These are phyloP conservation scores for Pangasianodon gigas DNA, from an alignment of 2,113 vertebrate genomes.

Conservation along the genomic window DNA sequence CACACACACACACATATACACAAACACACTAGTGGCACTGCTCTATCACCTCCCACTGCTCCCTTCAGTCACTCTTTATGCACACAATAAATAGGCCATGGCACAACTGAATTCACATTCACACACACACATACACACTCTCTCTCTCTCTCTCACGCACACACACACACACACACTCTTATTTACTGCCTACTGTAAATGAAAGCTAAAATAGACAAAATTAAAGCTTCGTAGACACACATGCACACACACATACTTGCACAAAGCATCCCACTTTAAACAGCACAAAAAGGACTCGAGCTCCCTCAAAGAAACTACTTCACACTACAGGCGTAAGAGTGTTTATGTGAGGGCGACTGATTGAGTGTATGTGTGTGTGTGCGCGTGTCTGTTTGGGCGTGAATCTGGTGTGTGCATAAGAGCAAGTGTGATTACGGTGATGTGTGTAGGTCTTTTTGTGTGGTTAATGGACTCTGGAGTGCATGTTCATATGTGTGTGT, in stretches of 20 bases:
- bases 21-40: conserved; percentile 33
- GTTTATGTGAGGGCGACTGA: not conserved
- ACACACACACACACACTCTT: not conserved
- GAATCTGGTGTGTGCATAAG: conserved; percentile 1
- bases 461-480: conserved; percentile 55
- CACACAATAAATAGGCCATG: conserved; percentile 48
- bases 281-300: not conserved
- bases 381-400: not conserved
- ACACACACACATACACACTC: not conserved
- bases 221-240: not conserved
- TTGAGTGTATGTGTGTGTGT: conserved; percentile 6
- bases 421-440: conserved; percentile 10
- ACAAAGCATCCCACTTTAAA: conserved; percentile 3
- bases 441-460: conserved; percentile 29
- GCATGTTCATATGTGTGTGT: not conserved
- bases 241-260: conserved; percentile 2
- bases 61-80: conserved; percentile 38
- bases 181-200: conserved; percentile 30
- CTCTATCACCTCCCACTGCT: conserved; percentile 38
- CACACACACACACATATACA: conserved; percentile 24
- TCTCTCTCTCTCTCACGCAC: not conserved
- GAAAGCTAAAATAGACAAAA: conserved; percentile 17
- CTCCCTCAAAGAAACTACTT: not conserved
- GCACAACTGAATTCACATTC: conserved; percentile 31
- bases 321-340: not conserved